These are phyloP conservation scores for Peucedramus taeniatus DNA, from an alignment of 2,113 vertebrate genomes.

Conservation along the genomic window DNA sequence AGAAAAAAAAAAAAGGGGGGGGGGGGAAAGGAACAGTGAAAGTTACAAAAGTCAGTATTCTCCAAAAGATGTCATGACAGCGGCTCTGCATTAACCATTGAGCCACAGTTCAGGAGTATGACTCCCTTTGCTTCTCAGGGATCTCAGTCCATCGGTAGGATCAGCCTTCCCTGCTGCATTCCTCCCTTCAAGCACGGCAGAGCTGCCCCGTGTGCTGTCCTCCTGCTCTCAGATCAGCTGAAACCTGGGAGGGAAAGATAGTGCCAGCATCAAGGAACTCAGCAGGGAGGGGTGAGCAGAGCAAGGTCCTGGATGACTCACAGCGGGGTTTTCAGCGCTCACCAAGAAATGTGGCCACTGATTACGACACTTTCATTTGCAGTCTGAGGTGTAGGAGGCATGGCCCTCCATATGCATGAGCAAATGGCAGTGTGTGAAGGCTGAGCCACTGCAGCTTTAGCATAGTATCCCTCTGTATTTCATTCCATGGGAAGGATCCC, in stretches of 20 bases:
- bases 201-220: background rate
- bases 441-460: background rate
- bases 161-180: background rate
- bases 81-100: background rate
- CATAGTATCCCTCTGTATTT: background rate
- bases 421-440: background rate
- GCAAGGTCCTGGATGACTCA: background rate
- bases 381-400: background rate
- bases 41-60: background rate
- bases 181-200: background rate
- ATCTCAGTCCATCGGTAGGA: fast-evolving
- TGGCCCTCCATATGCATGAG: background rate
- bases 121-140: background rate
- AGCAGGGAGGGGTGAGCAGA: background rate
- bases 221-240: background rate
- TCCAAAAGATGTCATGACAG: background rate
- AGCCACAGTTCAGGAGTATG: background rate
- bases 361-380: background rate
- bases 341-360: background rate
- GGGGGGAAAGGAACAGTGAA: background rate
- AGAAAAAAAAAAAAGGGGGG: fast-evolving
- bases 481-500: background rate
- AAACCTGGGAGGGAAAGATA: background rate
- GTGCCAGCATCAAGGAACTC: fast-evolving
- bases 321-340: background rate